These are phyloP conservation scores for Nephrotoma appendiculata DNA, from an alignment of 2,888 invertebrate genomes.

Conservation along the genomic window DNA sequence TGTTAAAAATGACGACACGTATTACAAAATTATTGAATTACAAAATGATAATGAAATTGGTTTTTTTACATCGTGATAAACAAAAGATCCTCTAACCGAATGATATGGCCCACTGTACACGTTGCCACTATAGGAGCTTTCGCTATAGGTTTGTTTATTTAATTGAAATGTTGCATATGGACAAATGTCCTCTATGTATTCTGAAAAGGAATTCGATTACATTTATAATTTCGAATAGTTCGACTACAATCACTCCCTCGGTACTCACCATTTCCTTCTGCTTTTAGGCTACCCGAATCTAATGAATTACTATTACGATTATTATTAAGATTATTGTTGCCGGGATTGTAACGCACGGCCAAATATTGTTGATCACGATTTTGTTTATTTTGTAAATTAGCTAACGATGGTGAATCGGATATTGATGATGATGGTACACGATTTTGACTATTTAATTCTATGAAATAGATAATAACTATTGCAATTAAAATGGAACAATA, in stretches of 20 bases:
- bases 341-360: conserved; percentile 49
- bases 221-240: conserved; percentile 16
- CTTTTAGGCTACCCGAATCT: conserved; percentile 41
- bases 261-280: conserved; percentile 27
- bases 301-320: conserved; percentile 32
- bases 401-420: conserved; percentile 63
- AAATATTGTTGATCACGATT: conserved; percentile 65
- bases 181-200: conserved; percentile 86
- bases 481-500: conserved; percentile 30
- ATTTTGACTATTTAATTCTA: conserved; percentile 35
- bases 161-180: conserved; percentile 87
- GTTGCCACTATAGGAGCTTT: conserved; percentile 81
- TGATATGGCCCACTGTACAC: conserved; percentile 78
- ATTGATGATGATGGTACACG: conserved; percentile 35
- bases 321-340: conserved; percentile 16
- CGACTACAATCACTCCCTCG: neutral
- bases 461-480: conserved; percentile 18
- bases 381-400: conserved; percentile 66
- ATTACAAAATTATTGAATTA: neutral
- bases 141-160: conserved; percentile 72
- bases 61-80: conserved; percentile 71
- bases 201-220: conserved; percentile 31
- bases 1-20: neutral
- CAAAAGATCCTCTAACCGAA: conserved; percentile 72
- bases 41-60: neutral